Percentiles rank a stretch among this genome's conserved stretches.
These are phyloP conservation scores for Pica pica DNA, from an alignment of 2,113 vertebrate species.

Conservation along the genomic window DNA sequence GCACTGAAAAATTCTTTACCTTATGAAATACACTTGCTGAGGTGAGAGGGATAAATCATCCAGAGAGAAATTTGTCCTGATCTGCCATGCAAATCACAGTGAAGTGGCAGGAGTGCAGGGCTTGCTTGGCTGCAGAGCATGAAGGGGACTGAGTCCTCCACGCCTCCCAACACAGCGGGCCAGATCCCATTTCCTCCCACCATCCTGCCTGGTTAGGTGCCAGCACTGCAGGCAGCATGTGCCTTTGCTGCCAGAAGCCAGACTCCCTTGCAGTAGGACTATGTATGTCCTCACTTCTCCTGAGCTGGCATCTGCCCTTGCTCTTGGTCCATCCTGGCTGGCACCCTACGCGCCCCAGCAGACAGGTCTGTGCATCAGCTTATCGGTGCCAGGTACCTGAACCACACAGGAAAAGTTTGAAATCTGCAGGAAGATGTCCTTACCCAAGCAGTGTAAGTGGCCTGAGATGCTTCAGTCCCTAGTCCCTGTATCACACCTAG, in stretches of 20 bases:
- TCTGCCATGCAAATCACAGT: neutral
- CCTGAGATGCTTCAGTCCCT: neutral
- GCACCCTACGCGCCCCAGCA: neutral
- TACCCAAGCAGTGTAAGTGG: neutral
- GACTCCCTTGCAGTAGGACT: neutral
- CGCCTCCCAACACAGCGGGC: rapidly evolving
- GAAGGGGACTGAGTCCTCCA: neutral
- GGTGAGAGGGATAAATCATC: neutral
- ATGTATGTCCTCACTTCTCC: neutral
- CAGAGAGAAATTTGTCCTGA: neutral
- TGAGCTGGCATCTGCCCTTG: neutral
- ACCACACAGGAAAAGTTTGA: neutral
- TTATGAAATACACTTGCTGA: neutral
- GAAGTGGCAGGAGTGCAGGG: neutral
- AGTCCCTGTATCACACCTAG: no score
- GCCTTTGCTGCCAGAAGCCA: neutral
- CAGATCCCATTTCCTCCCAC: neutral
- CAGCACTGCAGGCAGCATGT: neutral
- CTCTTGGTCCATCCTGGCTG: neutral
- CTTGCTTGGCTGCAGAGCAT: neutral
- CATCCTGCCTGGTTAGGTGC: neutral
- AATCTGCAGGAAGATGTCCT: neutral
- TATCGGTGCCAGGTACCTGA: neutral
- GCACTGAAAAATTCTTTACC: neutral
- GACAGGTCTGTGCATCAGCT: neutral